phyloP scores from a whole-genome alignment of 1,140 invertebrate species.

The Caerostris darwini region DNA sequence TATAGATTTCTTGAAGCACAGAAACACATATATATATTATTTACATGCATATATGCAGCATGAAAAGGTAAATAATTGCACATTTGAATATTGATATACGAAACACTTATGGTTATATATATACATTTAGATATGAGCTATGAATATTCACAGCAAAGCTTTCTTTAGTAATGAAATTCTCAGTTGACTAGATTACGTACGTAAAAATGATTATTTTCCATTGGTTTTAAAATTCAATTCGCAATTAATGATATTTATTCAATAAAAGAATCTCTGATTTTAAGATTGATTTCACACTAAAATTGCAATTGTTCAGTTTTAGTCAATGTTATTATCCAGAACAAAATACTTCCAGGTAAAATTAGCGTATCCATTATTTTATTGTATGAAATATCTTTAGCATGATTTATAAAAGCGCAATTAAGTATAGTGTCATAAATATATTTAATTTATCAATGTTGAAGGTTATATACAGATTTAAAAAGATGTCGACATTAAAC shows the following conservation, averaged over 20 bases:
- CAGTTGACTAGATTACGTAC: constrained; percentile 21
- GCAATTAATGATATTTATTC: constrained; percentile 2
- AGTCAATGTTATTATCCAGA: too few relatives aligned
- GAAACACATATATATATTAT: constrained; percentile 3
- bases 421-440: too few relatives aligned
- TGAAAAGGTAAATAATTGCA: constrained; percentile 11
- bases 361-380: too few relatives aligned
- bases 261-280: neutral
- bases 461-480: too few relatives aligned
- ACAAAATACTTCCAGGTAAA: too few relatives aligned
- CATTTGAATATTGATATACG: constrained; percentile 15
- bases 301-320: too few relatives aligned
- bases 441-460: too few relatives aligned
- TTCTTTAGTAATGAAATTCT: constrained; percentile 27
- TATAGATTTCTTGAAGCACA: neutral
- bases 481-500: too few relatives aligned
- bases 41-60: constrained; percentile 11
- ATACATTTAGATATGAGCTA: constrained; percentile 30
- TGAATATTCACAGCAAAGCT: constrained; percentile 27
- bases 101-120: constrained; percentile 32
- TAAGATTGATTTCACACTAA: too few relatives aligned
- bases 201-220: neutral
- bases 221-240: neutral
- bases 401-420: too few relatives aligned
- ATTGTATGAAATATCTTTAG: too few relatives aligned